Evolutionary conservation across 2,888 invertebrate genomes (phyloP).

Genomic region (Leistus spinibarbis): DNA sequence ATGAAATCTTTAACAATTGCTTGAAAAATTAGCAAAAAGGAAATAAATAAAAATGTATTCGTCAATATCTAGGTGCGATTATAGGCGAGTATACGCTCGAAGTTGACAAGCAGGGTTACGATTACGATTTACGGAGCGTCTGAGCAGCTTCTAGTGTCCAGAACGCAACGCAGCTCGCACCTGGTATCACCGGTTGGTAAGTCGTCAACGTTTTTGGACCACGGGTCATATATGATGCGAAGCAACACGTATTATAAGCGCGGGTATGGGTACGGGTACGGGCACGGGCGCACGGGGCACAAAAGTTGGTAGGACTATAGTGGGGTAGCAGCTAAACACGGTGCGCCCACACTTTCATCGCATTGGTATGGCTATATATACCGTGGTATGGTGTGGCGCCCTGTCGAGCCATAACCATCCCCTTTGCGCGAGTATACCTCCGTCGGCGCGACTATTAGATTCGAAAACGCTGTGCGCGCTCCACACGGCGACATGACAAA

Average conservation of each 20-base stretch:
- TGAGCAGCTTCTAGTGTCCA: not conserved
- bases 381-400: not conserved
- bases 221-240: not conserved
- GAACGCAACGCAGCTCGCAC: not conserved
- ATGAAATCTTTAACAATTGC: too few species aligned
- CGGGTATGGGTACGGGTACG: not conserved
- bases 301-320: not conserved
- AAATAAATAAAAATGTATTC: too few species aligned
- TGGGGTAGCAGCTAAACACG: not conserved
- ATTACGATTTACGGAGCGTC: too few species aligned
- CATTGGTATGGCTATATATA: not conserved
- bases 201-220: not conserved
- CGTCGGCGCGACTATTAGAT: conserved; percentile 50
- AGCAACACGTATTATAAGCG: not conserved
- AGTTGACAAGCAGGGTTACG: too few species aligned
- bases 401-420: conserved; percentile 58
- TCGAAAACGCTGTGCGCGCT: conserved; percentile 41
- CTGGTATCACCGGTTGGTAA: not conserved
- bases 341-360: conserved; percentile 9
- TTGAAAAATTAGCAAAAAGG: too few species aligned
- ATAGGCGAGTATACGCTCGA: too few species aligned
- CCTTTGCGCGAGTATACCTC: conserved; percentile 54
- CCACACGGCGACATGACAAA: conserved; percentile 25
- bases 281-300: not conserved
- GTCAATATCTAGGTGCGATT: too few species aligned